Base-by-base conservation (phyloP, 2,113 vertebrate genomes). In the Gymnogyps californianus region DNA sequence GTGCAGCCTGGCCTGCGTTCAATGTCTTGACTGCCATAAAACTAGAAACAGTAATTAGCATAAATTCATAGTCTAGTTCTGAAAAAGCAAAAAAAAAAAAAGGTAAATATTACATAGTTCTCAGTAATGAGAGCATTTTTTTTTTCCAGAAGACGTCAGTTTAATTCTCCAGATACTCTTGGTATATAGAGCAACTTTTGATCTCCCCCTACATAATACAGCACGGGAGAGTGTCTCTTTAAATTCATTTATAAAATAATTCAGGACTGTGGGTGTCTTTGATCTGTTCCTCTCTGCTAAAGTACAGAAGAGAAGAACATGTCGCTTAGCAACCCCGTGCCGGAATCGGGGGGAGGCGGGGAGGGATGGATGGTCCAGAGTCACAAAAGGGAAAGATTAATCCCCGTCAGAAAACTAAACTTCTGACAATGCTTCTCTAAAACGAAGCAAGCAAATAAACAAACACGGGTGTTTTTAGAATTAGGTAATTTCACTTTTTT, bases 301-400 rank as follows among this genome's bases (percentile, higher is more conserved):
- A 80, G 74, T 93, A 92, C 69, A 94, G 96, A 97, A 94, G 96
- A 97, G 97, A 95, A 96, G 93, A 98, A 95, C 95, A 97, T 80
- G 97, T 98, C 97, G 97, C 98, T 97, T 98, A 97, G 98, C 98
- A 98, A 98, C 98, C 84, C 59, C 3, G 24, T 20, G 85, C 97
- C 14, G 10, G 87, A 86, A 91, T 69, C 11, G 72, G 62, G 69
- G 65, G 84, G 59, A 66, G 70, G 79, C 6, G 2, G 77, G 58
- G 29, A 93, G 62, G 74, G 82, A 81, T 87, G 96, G 97, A 97
- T 94, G 94, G 97, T 96, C 96, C 97, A 96, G 88, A 96, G 92
- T 89, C 88, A 96, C 96, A 95, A 70, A 88, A 96, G 81, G 74
- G 87, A 87, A 94, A 89, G 49, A 87, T 80, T 83, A 89, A 93